These are phyloP conservation scores for Streblospio benedicti DNA, from an alignment of 1,140 invertebrate species.

Conservation along the genomic window DNA sequence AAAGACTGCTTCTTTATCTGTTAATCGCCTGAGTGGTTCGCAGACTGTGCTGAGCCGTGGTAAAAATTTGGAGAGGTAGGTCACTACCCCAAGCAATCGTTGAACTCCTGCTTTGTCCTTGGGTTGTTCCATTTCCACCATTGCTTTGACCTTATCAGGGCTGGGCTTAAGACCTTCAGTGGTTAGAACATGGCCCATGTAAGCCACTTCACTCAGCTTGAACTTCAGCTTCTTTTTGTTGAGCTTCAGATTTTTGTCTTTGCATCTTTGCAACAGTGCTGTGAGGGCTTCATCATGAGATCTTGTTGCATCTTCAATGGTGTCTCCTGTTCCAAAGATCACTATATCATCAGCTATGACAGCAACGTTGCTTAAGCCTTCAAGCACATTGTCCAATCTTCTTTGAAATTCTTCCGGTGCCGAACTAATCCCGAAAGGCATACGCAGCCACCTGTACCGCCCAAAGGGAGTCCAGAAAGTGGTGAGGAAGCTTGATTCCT, in stretches of 20 bases:
- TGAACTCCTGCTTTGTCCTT: slow-evolving; percentile 18
- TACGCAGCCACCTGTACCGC: slow-evolving; percentile 1
- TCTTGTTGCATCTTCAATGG: not conserved
- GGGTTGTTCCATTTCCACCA: slow-evolving; percentile 24
- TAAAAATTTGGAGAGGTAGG: slow-evolving; percentile 14
- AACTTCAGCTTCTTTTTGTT: slow-evolving; percentile 7
- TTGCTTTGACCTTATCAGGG: slow-evolving; percentile 25
- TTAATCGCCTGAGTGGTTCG: slow-evolving; percentile 18
- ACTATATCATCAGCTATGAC: not conserved
- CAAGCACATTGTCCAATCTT: not conserved
- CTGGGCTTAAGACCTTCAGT: slow-evolving; percentile 11
- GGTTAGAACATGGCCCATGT: not conserved
- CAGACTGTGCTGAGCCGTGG: slow-evolving; percentile 23
- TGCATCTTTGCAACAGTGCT: slow-evolving; percentile 7
- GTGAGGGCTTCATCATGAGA: slow-evolving; percentile 4
- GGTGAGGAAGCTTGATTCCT: slow-evolving; percentile 18
- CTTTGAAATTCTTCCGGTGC: slow-evolving; percentile 3
- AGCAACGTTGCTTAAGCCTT: not conserved
- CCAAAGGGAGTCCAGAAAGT: slow-evolving; percentile 16
- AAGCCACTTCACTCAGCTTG: not conserved
- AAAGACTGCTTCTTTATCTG: not conserved
- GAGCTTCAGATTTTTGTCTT: not conserved
- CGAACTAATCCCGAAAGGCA: slow-evolving; percentile 4
- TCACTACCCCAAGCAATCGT: slow-evolving; percentile 5
- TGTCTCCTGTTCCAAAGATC: not conserved